Evolutionary conservation across 2,797 vertebrate species (phyloP).

Genomic region (Oreochromis mossambicus): DNA sequence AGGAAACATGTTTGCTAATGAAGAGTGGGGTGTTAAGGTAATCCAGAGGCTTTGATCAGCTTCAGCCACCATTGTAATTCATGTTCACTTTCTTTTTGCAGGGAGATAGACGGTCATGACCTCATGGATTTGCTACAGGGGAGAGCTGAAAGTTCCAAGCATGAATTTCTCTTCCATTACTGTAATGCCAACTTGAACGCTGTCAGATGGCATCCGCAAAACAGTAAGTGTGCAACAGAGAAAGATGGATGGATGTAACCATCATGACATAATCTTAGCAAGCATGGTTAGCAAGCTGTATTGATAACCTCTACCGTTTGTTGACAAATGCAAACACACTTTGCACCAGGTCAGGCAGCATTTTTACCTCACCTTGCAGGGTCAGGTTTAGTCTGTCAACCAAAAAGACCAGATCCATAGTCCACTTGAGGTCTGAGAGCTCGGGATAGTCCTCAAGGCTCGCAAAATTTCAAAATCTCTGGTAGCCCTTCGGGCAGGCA

Average conservation of each 20-base stretch:
- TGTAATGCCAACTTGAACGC: slow-evolving; percentile 86
- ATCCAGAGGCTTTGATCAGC: not conserved
- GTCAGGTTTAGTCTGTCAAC: not conserved
- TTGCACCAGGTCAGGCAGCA: slow-evolving; percentile 11
- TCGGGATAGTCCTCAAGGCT: not conserved
- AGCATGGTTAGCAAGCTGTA: not conserved
- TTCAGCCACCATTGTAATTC: not conserved
- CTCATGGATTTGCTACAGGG: slow-evolving; percentile 84
- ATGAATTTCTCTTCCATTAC: slow-evolving; percentile 93
- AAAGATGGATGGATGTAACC: not conserved
- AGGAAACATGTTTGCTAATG: not conserved
- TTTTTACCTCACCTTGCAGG: not conserved
- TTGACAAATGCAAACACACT: slow-evolving; percentile 24
- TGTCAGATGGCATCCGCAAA: slow-evolving; percentile 81
- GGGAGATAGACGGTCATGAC: slow-evolving; percentile 85
- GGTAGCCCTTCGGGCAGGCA: not conserved
- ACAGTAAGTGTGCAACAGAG: slow-evolving; percentile 77
- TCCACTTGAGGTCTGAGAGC: not conserved
- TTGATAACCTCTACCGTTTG: not conserved
- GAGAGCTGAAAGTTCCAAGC: slow-evolving; percentile 64
- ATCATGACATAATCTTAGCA: not conserved
- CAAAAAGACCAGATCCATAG: not conserved
- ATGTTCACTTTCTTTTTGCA: slow-evolving; percentile 27
- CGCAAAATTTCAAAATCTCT: no score
- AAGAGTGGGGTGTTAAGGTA: not conserved